Evolutionary conservation across 1,140 invertebrate genomes (phyloP), one percentile per base, ranked within the genome.

Genomic region (Centruroides sculpturatus): DNA sequence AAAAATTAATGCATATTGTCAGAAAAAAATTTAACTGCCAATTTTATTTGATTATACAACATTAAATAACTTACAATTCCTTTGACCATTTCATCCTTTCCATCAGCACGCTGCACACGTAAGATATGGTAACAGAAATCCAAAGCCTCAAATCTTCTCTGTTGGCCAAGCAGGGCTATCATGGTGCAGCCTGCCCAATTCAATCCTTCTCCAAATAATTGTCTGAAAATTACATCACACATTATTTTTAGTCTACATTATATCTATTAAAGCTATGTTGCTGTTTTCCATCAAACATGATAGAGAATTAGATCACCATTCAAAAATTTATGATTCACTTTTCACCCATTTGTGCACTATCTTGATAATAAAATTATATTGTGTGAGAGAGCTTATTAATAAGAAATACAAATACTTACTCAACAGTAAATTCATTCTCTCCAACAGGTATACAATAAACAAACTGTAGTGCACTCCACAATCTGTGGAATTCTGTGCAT

Each of bases 131-230:
- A 99, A 75, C 92, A 96, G 77, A 99, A 98, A 76, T 99, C 97
- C 36, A 99, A 80, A 10, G 94, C 92, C 73, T 99, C 96, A 77
- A 99, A 99, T 58, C 95, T 78, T 62, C 92, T 77, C 77, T 99
- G 93, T 72, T 99, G 96, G 0, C 90, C 90, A 51, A 99, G 77
- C 23, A 99, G 77, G n/a, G 92, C 85, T 60, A 99, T 93, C 80
- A 99, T 92, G n/a, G 92, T 86, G 75, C 94, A 98, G 0, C 94
- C 96, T 41, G 95, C 95, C 96, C 96, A 99, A 75, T 99, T 93
- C 0, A 99, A 78, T 11, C 96, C 95, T 78, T 99, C 97, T 12
- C 97, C 97, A 77, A 96, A 99, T 65, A 99, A 77, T 76, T 98
- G 91, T 73, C 90, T 94, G 70, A 11, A 56, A 41, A 35, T 50